phyloP scores from a whole-genome alignment of 2,888 invertebrate genomes.

The Mycogona germanica region DNA sequence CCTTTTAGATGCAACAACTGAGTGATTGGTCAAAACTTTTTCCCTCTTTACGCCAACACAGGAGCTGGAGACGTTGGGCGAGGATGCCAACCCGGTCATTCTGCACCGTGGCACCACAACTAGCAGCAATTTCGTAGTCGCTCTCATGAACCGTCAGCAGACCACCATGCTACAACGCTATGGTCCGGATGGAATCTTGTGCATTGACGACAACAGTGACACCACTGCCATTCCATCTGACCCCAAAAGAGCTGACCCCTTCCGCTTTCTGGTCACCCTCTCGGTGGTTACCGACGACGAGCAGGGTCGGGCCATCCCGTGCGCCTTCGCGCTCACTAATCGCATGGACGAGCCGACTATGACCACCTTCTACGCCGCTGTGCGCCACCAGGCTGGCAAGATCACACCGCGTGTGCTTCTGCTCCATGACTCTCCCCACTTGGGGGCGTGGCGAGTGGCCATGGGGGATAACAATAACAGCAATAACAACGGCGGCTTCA shows the following conservation, averaged over 20 bases:
- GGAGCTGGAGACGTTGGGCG: background rate
- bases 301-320: constrained; percentile 1
- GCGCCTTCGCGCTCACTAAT: background rate
- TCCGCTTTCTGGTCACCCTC: background rate
- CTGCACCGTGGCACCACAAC: background rate
- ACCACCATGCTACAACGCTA: background rate
- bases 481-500: no score
- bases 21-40: no score
- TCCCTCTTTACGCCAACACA: background rate
- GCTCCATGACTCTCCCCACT: background rate
- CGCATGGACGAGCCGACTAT: background rate
- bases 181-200: background rate
- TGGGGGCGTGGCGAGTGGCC: background rate
- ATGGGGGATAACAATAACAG: constrained; percentile 4
- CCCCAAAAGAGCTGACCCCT: no score
- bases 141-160: background rate
- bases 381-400: background rate
- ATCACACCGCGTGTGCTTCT: background rate
- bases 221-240: background rate
- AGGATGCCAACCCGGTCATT: constrained; percentile 1
- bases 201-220: background rate
- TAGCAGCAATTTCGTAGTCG: background rate
- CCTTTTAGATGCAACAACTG: no score
- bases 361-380: background rate
- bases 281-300: background rate